Evolutionary conservation across 2,888 invertebrate genomes (phyloP).

Genomic region (Leptogaster cylindrica): DNA sequence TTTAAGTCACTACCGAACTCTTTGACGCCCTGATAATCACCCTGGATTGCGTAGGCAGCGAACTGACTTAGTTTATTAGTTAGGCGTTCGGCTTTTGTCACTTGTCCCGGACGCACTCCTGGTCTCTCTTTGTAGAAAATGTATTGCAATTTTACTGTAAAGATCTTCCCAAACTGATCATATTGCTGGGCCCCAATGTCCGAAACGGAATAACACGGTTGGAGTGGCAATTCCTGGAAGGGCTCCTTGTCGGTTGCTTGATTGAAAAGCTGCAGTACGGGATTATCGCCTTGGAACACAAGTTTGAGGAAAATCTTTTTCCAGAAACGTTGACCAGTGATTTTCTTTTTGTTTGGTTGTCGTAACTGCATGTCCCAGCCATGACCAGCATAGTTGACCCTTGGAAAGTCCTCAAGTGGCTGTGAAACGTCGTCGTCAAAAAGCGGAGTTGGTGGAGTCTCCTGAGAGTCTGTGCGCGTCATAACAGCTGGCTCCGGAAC

Average conservation of each 20-base stretch:
- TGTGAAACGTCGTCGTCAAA: slow-evolving; percentile 93
- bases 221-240: slow-evolving; percentile 92
- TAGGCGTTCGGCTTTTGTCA: slow-evolving; percentile 89
- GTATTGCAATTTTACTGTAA: slow-evolving; percentile 93
- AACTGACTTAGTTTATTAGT: slow-evolving; percentile 92
- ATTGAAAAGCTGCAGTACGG: slow-evolving; percentile 85
- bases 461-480: slow-evolving; percentile 69
- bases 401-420: slow-evolving; percentile 90
- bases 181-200: slow-evolving; percentile 96
- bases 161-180: slow-evolving; percentile 98
- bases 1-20: slow-evolving; percentile 92
- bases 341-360: slow-evolving; percentile 96
- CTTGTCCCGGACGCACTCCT: slow-evolving; percentile 93
- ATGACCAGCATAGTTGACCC: slow-evolving; percentile 75
- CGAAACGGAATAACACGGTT: slow-evolving; percentile 94
- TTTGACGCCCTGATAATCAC: slow-evolving; percentile 91
- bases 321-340: slow-evolving; percentile 95
- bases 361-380: slow-evolving; percentile 97
- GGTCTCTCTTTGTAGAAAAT: slow-evolving; percentile 98
- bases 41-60: slow-evolving; percentile 91
- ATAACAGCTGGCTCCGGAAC: slow-evolving; percentile 55
- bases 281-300: slow-evolving; percentile 78
- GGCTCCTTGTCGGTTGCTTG: slow-evolving; percentile 85
- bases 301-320: slow-evolving; percentile 92
- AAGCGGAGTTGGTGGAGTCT: slow-evolving; percentile 89